phyloP scores from a whole-genome alignment of 2,888 invertebrate genomes.

The Tyria jacobaeae region DNA sequence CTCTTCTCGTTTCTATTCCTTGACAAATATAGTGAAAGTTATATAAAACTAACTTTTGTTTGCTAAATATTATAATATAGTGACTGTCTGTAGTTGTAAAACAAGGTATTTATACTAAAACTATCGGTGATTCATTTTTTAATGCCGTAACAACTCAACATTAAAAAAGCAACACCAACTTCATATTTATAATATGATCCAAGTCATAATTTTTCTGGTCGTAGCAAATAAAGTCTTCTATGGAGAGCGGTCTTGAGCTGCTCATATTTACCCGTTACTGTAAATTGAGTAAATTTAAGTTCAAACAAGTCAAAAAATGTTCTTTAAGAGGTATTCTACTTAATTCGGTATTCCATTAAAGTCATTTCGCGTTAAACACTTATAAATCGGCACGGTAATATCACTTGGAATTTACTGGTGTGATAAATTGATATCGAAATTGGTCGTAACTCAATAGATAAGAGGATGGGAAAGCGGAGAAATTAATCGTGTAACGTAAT shows the following conservation, averaged over 20 bases:
- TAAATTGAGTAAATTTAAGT: too few species aligned
- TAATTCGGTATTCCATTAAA: slow-evolving; percentile 31
- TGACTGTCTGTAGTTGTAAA: too few species aligned
- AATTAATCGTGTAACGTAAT: slow-evolving; percentile 47
- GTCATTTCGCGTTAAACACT: slow-evolving; percentile 33
- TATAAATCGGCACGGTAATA: slow-evolving; percentile 47
- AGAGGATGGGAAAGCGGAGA: slow-evolving; percentile 38
- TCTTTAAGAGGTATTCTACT: slow-evolving; percentile 18
- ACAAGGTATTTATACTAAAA: too few species aligned
- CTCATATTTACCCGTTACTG: too few species aligned
- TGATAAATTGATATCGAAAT: slow-evolving; percentile 57
- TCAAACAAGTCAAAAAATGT: neutral
- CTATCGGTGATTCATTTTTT: too few species aligned
- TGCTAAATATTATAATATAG: neutral
- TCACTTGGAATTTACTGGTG: slow-evolving; percentile 48
- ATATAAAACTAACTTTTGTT: neutral
- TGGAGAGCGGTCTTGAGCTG: too few species aligned
- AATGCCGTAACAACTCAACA: too few species aligned
- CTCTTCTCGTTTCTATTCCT: slow-evolving; percentile 38
- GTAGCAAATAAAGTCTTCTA: too few species aligned
- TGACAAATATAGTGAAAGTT: neutral
- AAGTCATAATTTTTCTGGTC: too few species aligned
- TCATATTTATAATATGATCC: too few species aligned
- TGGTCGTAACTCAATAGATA: slow-evolving; percentile 56
- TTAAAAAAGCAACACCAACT: too few species aligned